Evolutionary conservation across 2,113 vertebrate species (phyloP), one percentile per base, ranked within the genome.

Genomic region (Lepus europaeus): DNA sequence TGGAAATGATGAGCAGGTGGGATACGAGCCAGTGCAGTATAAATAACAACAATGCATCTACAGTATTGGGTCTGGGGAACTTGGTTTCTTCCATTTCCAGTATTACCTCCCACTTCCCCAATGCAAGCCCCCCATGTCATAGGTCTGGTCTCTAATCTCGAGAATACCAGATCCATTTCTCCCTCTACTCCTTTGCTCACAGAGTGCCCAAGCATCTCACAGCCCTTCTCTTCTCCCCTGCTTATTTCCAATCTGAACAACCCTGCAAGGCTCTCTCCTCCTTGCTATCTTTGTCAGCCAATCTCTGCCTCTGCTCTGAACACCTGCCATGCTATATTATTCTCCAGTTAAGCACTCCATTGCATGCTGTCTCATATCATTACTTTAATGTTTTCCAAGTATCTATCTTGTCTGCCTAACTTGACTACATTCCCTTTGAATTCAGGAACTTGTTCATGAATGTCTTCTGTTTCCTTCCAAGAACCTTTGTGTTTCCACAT

Each of bases 361-460:
- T 73, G 61, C 59, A 73, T 66, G 9, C n/a, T 83, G 72, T 83
- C 87, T 84, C 19, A 4, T 56, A 53, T 51, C 74, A 68, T 61
- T 83, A 78, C 89, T 83, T 91, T 69, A 83, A 49, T n/a, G 5
- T 72, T 92, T 95, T 83, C 68, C 81, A 87, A 72, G 20, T 31
- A 23, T 79, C 89, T 70, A 29, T 59, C 64, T 89, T 84, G 27
- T 59, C 51, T 70, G 27, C 16, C 74, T 94, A 81, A 76, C 11
- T 45, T 96, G 72, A 89, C n/a, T 80, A 1, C 68, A 20, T 56
- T 59, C 29, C 53, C 33, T 74, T 82, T 68, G 72, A 87, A 12
- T 63, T 53, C 45, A 33, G 45, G 66, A 36, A 78, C 49, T 93
- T 89, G 11, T n/a, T 90, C 23, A 80, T 45, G 20, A 63, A 90